Conservation (phyloP, 2,113 vertebrate genomes). For the Diphyllodes magnificus region DNA sequence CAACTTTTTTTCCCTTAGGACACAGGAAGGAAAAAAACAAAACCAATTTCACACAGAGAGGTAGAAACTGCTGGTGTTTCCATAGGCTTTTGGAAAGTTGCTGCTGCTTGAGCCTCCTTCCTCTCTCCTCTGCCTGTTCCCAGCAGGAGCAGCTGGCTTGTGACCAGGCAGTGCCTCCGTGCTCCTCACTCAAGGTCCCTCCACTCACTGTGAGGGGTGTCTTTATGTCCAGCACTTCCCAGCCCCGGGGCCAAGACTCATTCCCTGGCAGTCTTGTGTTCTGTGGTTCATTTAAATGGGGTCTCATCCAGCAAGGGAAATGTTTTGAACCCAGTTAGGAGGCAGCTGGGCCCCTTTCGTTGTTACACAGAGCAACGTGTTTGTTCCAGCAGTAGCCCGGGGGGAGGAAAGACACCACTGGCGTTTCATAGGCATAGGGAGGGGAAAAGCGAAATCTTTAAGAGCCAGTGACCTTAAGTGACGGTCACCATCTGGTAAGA, state of each 20-base stretch:
- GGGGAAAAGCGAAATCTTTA: not conserved
- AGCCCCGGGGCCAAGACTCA: not conserved
- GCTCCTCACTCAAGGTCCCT: rapidly evolving
- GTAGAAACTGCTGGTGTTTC: not conserved
- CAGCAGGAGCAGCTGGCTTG: not conserved
- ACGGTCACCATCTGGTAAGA: not conserved
- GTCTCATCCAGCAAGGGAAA: not conserved
- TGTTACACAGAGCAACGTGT: rapidly evolving
- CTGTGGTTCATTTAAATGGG: not conserved
- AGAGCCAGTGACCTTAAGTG: not conserved
- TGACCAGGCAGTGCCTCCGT: not conserved
- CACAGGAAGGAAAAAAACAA: not conserved
- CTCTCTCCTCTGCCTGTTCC: not conserved
- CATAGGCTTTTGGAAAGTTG: not conserved
- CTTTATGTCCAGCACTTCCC: rapidly evolving
- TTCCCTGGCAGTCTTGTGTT: not conserved
- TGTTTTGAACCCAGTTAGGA: not conserved
- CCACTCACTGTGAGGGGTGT: not conserved
- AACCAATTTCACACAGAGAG: not conserved
- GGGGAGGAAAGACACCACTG: not conserved
- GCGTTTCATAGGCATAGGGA: not conserved
- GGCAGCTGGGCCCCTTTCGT: rapidly evolving
- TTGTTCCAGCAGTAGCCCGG: not conserved
- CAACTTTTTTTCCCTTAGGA: not conserved
- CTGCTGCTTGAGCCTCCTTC: not conserved